phyloP scores from a whole-genome alignment of 2,797 vertebrate species.

The Galagoides demidoff region DNA sequence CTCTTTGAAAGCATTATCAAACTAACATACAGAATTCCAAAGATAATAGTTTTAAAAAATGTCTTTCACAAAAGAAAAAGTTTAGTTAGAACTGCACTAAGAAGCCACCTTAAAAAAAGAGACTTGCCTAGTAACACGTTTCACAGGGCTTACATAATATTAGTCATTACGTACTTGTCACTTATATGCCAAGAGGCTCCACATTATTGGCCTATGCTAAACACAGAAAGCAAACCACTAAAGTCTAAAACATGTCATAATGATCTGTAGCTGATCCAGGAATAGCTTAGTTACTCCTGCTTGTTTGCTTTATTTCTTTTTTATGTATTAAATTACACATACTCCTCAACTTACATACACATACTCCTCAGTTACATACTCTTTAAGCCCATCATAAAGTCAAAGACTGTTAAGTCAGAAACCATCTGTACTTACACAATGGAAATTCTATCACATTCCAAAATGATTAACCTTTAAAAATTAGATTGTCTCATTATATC shows the following conservation, averaged over 20 bases:
- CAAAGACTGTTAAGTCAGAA: background rate
- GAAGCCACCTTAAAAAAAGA: background rate
- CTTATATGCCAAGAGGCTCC: background rate
- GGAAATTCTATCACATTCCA: background rate
- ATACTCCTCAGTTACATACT: background rate
- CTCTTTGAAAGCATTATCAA: background rate
- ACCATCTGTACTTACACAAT: background rate
- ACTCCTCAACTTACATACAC: background rate
- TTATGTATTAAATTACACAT: background rate
- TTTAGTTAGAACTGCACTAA: background rate
- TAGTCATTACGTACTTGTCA: background rate
- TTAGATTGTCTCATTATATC: background rate
- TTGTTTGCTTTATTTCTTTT: slow-evolving; percentile 19
- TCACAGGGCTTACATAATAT: background rate
- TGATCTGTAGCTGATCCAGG: background rate
- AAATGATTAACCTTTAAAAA: slow-evolving; percentile 45
- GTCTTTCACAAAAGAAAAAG: slow-evolving; percentile 18
- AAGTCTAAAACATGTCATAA: background rate
- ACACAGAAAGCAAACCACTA: background rate
- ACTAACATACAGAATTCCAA: slow-evolving; percentile 25
- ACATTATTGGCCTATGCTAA: background rate
- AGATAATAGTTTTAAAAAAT: background rate
- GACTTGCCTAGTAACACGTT: background rate
- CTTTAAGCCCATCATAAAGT: background rate
- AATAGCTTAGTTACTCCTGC: background rate